Percentiles rank a stretch among this genome's conserved stretches.
These are phyloP conservation scores for Oncorhynchus tshawytscha DNA, from an alignment of 2,113 vertebrate genomes.

Conservation along the genomic window DNA sequence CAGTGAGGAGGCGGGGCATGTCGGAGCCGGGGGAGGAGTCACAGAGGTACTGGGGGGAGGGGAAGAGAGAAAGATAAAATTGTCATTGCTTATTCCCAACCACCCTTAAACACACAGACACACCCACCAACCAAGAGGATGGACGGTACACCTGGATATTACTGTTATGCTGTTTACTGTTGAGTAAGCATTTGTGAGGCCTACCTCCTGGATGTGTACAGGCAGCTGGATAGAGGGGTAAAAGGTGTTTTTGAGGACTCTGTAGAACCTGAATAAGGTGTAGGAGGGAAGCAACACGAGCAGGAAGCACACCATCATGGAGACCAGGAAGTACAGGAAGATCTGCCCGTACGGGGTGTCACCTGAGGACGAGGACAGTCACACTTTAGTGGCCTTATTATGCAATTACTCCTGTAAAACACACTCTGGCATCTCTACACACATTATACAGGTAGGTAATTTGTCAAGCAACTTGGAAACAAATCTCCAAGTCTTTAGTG, in stretches of 20 bases:
- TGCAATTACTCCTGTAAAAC: no score
- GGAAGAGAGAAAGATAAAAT: neutral
- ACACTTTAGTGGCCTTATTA: neutral
- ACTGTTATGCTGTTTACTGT: neutral
- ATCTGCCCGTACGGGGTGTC: constrained; percentile 49
- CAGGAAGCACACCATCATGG: constrained; percentile 49
- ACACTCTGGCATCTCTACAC: no score
- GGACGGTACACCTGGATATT: no score
- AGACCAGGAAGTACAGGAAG: constrained; percentile 50
- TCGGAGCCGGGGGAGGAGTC: constrained; percentile 29
- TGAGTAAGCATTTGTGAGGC: neutral
- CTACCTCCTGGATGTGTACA: constrained; percentile 54
- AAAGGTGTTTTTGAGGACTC: constrained; percentile 28
- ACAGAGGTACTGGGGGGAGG: constrained; percentile 41
- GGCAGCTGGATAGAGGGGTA: constrained; percentile 54
- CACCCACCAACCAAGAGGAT: constrained; percentile 33
- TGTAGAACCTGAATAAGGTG: constrained; percentile 14
- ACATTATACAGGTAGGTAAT: no score
- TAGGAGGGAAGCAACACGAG: constrained; percentile 4
- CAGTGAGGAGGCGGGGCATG: constrained; percentile 49
- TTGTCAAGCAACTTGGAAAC: no score
- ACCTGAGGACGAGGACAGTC: constrained; percentile 40
- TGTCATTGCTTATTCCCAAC: no score
- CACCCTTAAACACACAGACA: no score
- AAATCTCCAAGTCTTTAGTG: no score